Evolutionary conservation across 2,797 vertebrate species (phyloP).

Genomic region (Rhinophrynus dorsalis): DNA sequence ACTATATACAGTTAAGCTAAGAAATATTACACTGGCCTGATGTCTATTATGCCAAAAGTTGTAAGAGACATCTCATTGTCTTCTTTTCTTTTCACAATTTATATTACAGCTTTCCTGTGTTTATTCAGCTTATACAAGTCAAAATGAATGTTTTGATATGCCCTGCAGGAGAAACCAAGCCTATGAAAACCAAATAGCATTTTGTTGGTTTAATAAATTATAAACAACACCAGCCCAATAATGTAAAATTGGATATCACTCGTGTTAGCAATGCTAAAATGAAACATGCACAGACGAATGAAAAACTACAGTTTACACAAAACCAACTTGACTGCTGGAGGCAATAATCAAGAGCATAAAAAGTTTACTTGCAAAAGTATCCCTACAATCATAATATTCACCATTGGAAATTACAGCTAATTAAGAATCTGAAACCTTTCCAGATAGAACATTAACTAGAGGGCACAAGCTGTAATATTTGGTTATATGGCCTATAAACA

Average conservation of each 20-base stretch:
- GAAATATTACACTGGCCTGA: background rate
- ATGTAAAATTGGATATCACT: slow-evolving; percentile 17
- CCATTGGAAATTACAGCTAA: slow-evolving; percentile 28
- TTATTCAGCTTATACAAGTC: slow-evolving; percentile 12
- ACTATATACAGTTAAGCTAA: background rate
- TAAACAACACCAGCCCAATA: slow-evolving; percentile 14
- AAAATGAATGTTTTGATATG: slow-evolving; percentile 11
- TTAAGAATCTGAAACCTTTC: slow-evolving; percentile 29
- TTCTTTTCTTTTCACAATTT: background rate
- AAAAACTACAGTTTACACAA: slow-evolving; percentile 23
- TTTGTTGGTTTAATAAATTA: slow-evolving; percentile 35
- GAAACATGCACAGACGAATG: background rate
- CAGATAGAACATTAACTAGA: slow-evolving; percentile 35
- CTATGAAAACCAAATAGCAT: slow-evolving; percentile 13
- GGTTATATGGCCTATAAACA: slow-evolving; percentile 32
- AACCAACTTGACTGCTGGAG: slow-evolving; percentile 27
- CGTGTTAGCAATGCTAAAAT: slow-evolving; percentile 1
- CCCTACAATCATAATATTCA: slow-evolving; percentile 34
- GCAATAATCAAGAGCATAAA: slow-evolving; percentile 33
- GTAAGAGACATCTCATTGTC: background rate
- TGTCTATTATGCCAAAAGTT: background rate
- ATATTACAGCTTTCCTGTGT: background rate
- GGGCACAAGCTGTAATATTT: slow-evolving; percentile 22
- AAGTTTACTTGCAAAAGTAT: slow-evolving; percentile 43
- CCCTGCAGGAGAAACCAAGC: slow-evolving; percentile 7